Evolutionary conservation across 2,797 vertebrate species (phyloP).

Genomic region (Malacoraja senta): DNA sequence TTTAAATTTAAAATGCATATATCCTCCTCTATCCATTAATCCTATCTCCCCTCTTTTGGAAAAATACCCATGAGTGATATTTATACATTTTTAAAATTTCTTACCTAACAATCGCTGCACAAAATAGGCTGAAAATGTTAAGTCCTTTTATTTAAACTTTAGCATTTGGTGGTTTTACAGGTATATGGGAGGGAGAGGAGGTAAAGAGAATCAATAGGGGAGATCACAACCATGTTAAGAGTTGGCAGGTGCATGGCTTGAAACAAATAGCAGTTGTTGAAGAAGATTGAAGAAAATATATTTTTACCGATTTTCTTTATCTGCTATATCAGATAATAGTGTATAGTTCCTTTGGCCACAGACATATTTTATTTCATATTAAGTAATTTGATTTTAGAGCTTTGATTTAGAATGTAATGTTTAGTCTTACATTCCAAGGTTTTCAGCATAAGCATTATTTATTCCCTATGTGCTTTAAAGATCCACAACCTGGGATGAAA

Average conservation of each 20-base stretch:
- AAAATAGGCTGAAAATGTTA: background rate
- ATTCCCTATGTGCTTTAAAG: background rate
- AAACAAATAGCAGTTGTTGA: background rate
- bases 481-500: constrained; percentile 45
- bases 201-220: too few species aligned
- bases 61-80: background rate
- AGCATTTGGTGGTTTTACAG: background rate
- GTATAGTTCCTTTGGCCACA: background rate
- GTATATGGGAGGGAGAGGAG: background rate
- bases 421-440: background rate
- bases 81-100: background rate
- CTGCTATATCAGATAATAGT: background rate
- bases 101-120: background rate
- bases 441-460: background rate
- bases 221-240: background rate
- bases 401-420: background rate
- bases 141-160: background rate
- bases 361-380: background rate
- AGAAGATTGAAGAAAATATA: background rate
- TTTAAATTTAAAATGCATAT: background rate
- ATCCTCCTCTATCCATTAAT: background rate
- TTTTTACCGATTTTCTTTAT: background rate
- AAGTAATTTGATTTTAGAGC: background rate
- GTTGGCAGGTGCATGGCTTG: background rate
- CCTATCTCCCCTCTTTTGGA: background rate